phyloP scores from a whole-genome alignment of 2,797 vertebrate species.

The Pseudochromis fuscus region DNA sequence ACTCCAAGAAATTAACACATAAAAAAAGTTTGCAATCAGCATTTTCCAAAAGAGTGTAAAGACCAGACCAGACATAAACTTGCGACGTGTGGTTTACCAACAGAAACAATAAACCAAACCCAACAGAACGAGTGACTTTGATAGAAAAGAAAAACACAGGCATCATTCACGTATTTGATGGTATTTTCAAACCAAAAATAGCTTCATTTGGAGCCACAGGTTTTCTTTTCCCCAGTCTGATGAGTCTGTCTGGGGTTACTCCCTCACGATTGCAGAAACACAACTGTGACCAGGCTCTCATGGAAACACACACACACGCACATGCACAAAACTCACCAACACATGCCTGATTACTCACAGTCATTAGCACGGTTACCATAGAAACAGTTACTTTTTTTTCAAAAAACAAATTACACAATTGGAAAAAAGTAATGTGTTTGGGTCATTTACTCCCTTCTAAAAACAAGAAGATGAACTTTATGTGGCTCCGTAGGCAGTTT shows the following conservation, averaged over 20 bases:
- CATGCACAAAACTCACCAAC: conserved; percentile 29
- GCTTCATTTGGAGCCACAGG: conserved; percentile 35
- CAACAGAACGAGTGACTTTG: conserved; percentile 13
- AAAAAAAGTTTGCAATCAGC: neutral
- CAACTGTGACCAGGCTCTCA: too few relatives aligned
- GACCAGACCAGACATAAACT: conserved; percentile 17
- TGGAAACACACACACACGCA: conserved; percentile 26
- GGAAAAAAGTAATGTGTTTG: conserved; percentile 31
- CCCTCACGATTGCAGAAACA: conserved; percentile 38
- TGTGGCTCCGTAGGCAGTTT: conserved; percentile 14
- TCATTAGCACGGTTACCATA: conserved; percentile 62
- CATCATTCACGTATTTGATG: conserved; percentile 22
- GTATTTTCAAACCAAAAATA: conserved; percentile 45
- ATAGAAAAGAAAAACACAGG: conserved; percentile 25
- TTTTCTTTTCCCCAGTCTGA: conserved; percentile 59
- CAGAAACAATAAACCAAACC: conserved; percentile 24
- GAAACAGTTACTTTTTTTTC: conserved; percentile 22
- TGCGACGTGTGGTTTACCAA: conserved; percentile 17
- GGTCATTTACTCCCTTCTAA: conserved; percentile 25
- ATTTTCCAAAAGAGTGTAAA: conserved; percentile 19
- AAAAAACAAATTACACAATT: conserved; percentile 14
- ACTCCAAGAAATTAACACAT: neutral
- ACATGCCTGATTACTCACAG: conserved; percentile 55
- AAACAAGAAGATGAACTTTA: conserved; percentile 13
- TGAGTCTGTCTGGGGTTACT: conserved; percentile 60